Percentiles rank a stretch among this genome's conserved stretches.
phyloP scores from a whole-genome alignment of 2,888 invertebrate genomes.

The Metacarcinus magister region DNA sequence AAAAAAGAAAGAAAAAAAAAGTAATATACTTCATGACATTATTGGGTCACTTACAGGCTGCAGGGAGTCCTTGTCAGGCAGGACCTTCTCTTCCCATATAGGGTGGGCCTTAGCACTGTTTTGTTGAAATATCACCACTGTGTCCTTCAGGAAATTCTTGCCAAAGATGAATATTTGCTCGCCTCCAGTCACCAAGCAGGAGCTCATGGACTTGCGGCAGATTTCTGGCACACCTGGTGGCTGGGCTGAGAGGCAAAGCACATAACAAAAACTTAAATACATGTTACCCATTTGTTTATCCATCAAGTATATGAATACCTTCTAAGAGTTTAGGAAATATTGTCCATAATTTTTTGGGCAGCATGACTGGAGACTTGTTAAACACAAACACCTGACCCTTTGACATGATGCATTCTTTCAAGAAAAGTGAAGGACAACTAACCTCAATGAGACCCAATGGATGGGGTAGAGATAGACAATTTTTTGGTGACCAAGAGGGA shows the following conservation, averaged over 20 bases:
- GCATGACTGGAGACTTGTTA: too few relatives aligned
- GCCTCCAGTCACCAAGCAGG: constrained; percentile 92
- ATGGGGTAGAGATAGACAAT: too few relatives aligned
- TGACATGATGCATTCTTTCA: too few relatives aligned
- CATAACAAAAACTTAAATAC: neutral
- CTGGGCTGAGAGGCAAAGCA: constrained; percentile 88
- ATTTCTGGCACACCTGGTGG: constrained; percentile 96
- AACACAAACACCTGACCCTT: too few relatives aligned
- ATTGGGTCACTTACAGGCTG: constrained; percentile 78
- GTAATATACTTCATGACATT: neutral
- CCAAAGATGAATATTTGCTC: constrained; percentile 94
- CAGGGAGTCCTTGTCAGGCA: constrained; percentile 81
- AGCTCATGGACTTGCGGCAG: constrained; percentile 93
- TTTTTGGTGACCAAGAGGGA: neutral
- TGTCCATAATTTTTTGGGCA: too few relatives aligned
- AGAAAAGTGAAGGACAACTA: too few relatives aligned
- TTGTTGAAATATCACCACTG: constrained; percentile 91
- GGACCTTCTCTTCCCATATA: constrained; percentile 79
- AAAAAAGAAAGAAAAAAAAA: neutral
- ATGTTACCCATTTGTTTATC: neutral
- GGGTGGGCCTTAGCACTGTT: constrained; percentile 68
- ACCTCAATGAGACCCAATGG: too few relatives aligned
- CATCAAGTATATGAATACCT: neutral
- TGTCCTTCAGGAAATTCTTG: constrained; percentile 96
- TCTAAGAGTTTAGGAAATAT: too few relatives aligned